These are phyloP conservation scores for Ormyrus nitidulus DNA, from an alignment of 2,888 invertebrate genomes.

Conservation along the genomic window DNA sequence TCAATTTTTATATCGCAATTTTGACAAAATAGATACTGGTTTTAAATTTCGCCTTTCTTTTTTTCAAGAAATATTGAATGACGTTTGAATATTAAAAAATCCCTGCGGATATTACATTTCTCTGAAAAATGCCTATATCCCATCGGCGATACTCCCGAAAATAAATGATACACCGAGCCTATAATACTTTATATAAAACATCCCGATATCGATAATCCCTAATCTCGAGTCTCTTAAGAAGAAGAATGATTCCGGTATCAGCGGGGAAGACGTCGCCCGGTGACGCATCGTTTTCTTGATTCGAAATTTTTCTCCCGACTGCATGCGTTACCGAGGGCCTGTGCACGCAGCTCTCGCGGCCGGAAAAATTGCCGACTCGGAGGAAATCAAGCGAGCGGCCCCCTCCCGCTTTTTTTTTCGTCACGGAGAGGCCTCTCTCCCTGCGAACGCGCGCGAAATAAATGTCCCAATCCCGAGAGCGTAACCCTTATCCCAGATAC, in stretches of 20 bases:
- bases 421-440: background rate
- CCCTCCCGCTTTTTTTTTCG: conserved; percentile 2
- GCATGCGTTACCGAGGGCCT: background rate
- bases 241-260: background rate
- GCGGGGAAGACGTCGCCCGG: background rate
- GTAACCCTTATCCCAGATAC: conserved; percentile 6
- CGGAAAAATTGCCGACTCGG: conserved; percentile 45
- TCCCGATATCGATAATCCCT: background rate
- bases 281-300: conserved; percentile 1
- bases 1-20: too few relatives aligned
- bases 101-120: too few relatives aligned
- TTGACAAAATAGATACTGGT: too few relatives aligned
- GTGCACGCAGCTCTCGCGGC: background rate
- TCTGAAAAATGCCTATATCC: too few relatives aligned
- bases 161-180: too few relatives aligned
- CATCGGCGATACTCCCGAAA: too few relatives aligned
- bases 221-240: background rate
- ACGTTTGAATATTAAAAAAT: too few relatives aligned
- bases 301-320: conserved; percentile 9
- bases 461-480: conserved; percentile 55
- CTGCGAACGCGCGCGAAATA: conserved; percentile 34
- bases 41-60: too few relatives aligned
- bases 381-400: conserved; percentile 46
- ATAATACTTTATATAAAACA: too few relatives aligned
- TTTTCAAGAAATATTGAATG: too few relatives aligned